Evolutionary conservation across 2,113 vertebrate genomes (phyloP).

Genomic region (Engystomops pustulosus): DNA sequence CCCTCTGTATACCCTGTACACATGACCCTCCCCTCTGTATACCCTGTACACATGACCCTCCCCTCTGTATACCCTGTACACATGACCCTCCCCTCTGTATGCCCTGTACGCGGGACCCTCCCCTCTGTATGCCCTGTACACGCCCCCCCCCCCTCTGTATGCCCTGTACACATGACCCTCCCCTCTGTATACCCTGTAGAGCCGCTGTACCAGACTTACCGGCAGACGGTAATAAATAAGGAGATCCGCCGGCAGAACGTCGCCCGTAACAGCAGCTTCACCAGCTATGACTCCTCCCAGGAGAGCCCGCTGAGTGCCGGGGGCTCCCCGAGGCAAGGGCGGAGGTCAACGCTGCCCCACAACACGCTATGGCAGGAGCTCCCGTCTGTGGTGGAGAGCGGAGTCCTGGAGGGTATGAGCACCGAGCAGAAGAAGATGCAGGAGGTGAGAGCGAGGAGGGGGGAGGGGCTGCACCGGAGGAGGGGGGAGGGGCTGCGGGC

Average conservation of each 20-base stretch:
- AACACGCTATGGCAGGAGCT: constrained; percentile 88
- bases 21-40: too few species aligned
- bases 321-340: constrained; percentile 46
- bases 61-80: too few species aligned
- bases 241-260: constrained; percentile 84
- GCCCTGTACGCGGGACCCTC: too few species aligned
- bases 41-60: too few species aligned
- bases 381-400: constrained; percentile 75
- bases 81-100: too few species aligned
- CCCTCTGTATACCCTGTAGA: constrained; percentile 67
- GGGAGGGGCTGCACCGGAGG: too few species aligned
- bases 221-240: constrained; percentile 81
- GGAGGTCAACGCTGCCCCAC: constrained; percentile 65
- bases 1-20: too few species aligned
- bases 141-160: too few species aligned
- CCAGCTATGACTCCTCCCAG: constrained; percentile 73
- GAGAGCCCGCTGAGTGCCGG: constrained; percentile 61
- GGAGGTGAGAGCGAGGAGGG: constrained; percentile 74
- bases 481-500: too few species aligned
- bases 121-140: too few species aligned
- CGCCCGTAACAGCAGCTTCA: constrained; percentile 77
- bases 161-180: too few species aligned
- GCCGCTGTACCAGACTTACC: constrained; percentile 87
- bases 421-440: constrained; percentile 83
- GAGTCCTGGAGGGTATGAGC: constrained; percentile 78